A percentile compares a stretch with the other conserved stretches of the same genome.
These are phyloP conservation scores for Brachyptera putata DNA, from an alignment of 2,888 invertebrate species.

Conservation along the genomic window DNA sequence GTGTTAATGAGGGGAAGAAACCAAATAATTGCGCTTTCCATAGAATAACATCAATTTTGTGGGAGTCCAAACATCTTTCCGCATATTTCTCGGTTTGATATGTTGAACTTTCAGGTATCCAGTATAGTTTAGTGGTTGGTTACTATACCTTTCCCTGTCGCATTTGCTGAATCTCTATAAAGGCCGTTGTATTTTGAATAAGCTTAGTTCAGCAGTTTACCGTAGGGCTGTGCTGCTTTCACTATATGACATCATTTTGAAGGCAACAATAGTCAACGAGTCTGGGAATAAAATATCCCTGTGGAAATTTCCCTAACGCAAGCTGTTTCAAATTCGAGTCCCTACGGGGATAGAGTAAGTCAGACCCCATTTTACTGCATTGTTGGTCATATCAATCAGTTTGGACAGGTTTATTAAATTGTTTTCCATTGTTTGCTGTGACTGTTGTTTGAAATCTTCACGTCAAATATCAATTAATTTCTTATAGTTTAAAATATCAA, in stretches of 20 bases:
- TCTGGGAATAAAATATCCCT: conserved; percentile 19
- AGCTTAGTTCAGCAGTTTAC: conserved; percentile 20
- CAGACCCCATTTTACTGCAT: neutral
- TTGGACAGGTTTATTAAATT: neutral
- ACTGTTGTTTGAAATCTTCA: too few relatives aligned
- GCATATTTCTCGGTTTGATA: too few relatives aligned
- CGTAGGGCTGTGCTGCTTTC: conserved; percentile 17
- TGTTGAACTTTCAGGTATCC: too few relatives aligned
- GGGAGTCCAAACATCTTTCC: too few relatives aligned
- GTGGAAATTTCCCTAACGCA: conserved; percentile 21
- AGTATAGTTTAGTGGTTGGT: neutral
- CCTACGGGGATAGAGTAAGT: neutral
- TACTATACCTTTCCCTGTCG: conserved; percentile 1
- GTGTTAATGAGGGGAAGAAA: too few relatives aligned
- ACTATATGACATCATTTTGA: conserved; percentile 18
- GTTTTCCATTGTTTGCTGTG: too few relatives aligned
- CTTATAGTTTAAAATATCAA: too few relatives aligned
- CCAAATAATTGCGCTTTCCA: too few relatives aligned
- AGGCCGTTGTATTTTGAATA: conserved; percentile 11
- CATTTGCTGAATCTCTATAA: conserved; percentile 19
- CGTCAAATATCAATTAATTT: too few relatives aligned
- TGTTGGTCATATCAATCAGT: conserved; percentile 7
- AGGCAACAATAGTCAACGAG: conserved; percentile 15
- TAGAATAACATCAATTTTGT: too few relatives aligned
- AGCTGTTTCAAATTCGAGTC: conserved; percentile 19